Base-by-base conservation (phyloP, 2,113 vertebrate species). In the Elachura formosa region DNA sequence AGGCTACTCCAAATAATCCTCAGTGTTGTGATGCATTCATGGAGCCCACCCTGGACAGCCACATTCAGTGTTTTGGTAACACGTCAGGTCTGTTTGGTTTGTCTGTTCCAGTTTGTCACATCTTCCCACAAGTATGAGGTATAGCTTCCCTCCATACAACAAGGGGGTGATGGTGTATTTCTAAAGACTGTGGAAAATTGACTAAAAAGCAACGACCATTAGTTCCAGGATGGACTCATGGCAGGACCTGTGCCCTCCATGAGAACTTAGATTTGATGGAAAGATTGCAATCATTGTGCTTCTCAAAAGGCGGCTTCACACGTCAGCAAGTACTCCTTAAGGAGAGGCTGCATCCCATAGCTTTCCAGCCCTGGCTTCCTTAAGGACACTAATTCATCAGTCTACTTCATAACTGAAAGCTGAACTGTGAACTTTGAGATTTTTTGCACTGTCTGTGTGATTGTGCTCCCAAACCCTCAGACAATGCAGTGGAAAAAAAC, bases 401-500 rank as follows among this genome's bases (percentile, higher is more conserved):
- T 58, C 78, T 75, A 5, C 74, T 84, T 92, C 80, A 56, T 72
- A 94, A 77, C 52, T 92, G 87, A 79, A 73, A 94, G 85, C 55
- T 95, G 87, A 96, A 92, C 89, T 87, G 52, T 94, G 93, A 96
- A 95, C 93, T 94, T 94, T 12, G 23, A 15, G 5, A 1, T 0
- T 45, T 81, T 91, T 84, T 80, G 59, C 55, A 72, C 76, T 5
- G 7, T 62, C 48, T 76, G 62, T 93, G 86, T 94, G 69, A 68
- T 3, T 94, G 69, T 76, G 62, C 83, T 92, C 43, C 79, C 73
- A 91, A 95, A 80, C 52, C 68, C 34, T 54, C 58, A 90, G 90
- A 93, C 24, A 77, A 87, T 67, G 71, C 54, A 69, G 38, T 78
- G 84, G 81, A 93, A 94, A 95, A 97, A 97, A 96, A 68, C 76